Percentiles rank a stretch among this genome's conserved stretches.
Evolutionary conservation across 2,113 vertebrate genomes (phyloP).

Genomic region (Geococcyx californianus): DNA sequence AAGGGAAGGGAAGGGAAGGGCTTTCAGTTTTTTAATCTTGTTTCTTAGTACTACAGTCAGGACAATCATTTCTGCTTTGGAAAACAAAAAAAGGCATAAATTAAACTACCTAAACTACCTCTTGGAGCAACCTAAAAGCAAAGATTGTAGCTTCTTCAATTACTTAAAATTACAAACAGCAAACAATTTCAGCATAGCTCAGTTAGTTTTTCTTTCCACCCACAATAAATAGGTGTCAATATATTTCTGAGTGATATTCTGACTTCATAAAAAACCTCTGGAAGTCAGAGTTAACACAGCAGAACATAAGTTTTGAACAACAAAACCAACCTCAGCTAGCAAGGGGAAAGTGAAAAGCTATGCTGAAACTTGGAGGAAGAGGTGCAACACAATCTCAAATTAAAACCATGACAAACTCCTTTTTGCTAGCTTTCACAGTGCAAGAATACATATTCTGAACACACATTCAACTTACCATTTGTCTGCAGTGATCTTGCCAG

Average conservation of each 20-base stretch:
- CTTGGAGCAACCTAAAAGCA: background rate
- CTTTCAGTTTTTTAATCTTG: background rate
- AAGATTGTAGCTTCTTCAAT: background rate
- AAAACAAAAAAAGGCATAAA: background rate
- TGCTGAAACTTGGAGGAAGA: background rate
- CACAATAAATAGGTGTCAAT: background rate
- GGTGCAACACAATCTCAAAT: background rate
- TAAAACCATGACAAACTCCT: background rate
- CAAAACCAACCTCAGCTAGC: background rate
- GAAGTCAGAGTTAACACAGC: background rate
- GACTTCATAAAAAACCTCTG: background rate
- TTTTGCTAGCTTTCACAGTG: background rate
- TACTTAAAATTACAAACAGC: background rate
- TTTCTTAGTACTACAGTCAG: background rate
- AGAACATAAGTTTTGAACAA: background rate
- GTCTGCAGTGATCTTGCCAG: slow-evolving; percentile 86
- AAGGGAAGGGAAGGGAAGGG: no score
- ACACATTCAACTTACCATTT: slow-evolving; percentile 78
- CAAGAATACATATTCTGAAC: background rate
- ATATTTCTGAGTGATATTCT: background rate
- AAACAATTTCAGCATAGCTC: background rate
- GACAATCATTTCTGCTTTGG: background rate
- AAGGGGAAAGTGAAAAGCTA: background rate
- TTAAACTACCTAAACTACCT: background rate
- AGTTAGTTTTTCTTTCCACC: background rate